Evolutionary conservation across 2,888 invertebrate genomes (phyloP).

Genomic region (Diplazon laetatorius): DNA sequence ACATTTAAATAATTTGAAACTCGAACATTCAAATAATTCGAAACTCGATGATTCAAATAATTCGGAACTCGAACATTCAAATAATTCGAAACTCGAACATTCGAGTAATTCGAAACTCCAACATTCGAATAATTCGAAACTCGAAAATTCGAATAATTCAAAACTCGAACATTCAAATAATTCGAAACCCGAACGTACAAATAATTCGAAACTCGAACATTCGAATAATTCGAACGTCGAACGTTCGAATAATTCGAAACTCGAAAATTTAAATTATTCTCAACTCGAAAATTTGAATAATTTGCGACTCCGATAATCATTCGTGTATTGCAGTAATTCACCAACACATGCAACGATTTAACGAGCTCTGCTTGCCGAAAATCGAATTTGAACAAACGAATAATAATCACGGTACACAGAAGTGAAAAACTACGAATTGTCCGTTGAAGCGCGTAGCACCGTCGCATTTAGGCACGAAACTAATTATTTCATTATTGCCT

Average conservation of each 20-base stretch:
- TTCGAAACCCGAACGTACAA: background rate
- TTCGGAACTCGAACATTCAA: background rate
- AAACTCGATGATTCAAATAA: no score
- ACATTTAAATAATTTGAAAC: background rate
- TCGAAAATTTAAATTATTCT: no score
- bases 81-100: background rate
- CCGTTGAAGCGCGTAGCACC: conserved; percentile 50
- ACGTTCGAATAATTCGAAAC: no score
- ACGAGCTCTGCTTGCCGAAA: background rate
- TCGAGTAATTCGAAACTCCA: no score
- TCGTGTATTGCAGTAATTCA: no score
- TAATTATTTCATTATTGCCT: conserved; percentile 60
- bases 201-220: no score
- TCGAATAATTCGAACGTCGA: background rate
- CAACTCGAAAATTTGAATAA: background rate
- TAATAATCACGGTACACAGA: background rate
- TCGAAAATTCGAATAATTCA: no score
- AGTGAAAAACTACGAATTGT: background rate
- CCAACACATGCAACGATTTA: background rate
- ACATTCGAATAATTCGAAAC: no score
- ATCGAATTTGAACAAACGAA: no score
- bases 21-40: no score
- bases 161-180: background rate
- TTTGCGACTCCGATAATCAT: background rate
- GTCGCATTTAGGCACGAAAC: conserved; percentile 63